Base-by-base conservation (phyloP, 2,797 vertebrate genomes). In the Eremophila alpestris region DNA sequence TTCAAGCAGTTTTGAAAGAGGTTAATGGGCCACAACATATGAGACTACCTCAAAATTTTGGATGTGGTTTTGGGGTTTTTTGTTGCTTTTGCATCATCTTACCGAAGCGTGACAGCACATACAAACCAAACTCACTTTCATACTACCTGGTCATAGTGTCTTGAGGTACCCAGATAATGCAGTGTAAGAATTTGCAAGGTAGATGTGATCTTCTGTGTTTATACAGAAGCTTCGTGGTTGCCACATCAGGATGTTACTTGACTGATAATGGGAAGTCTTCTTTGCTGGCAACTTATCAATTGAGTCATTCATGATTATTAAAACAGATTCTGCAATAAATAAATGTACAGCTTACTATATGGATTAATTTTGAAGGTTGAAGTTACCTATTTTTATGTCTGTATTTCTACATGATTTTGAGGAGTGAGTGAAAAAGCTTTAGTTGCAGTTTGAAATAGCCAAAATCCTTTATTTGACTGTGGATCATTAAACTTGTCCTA, bases 61-160 rank as follows among this genome's bases (percentile, higher is more conserved):
- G 5, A 27, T 49, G 6, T 60, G 4, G 3, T 63, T 88, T 89
- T 56, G 26, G 55, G 24, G 16, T 0, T 30, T 77, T 83, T 54
- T 48, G 2, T 13, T 76, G 29, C 27, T 83, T 85, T 81, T 60
- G 16, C 13, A 30, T 59, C 16, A 23, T 59, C 4, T 77, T 77
- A 17, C 17, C 10, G 2, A 58, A 34, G 22, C 1, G 0, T 81
- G 69, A 34, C n/a, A 63, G 19, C 59, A 90, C 51, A 65, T 32
- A 43, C 5, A 24, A 51, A 63, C 41, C n/a, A 63, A 10, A 29
- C 13, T 56, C 0, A 0, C 36, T 65, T 64, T 60, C 14, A 3
- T 48, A 24, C 34, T 55, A 7, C 6, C 2, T 7, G 20, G 34
- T 10, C 1, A 0, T 74, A 36, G 9, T 87, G 34, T 77, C 62